Conservation (phyloP, 2,888 invertebrate genomes). For the Spisula subtruncata region DNA sequence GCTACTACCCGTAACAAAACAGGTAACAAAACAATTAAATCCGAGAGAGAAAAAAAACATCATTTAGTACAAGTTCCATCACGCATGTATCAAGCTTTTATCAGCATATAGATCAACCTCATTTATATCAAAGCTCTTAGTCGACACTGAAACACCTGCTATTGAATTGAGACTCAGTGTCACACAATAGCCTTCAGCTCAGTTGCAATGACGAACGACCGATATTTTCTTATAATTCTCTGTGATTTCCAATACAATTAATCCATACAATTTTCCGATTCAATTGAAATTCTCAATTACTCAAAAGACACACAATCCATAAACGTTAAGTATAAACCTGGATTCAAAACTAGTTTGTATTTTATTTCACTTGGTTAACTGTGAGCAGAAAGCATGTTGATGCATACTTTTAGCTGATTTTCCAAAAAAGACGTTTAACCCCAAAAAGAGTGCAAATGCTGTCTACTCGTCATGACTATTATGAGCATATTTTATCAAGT, state of each 20-base stretch:
- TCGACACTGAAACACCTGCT: slow-evolving; percentile 34
- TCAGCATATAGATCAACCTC: slow-evolving; percentile 41
- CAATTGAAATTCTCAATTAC: slow-evolving; percentile 25
- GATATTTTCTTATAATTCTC: slow-evolving; percentile 4
- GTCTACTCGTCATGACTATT: background rate
- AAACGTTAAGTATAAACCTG: background rate
- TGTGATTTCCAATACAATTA: slow-evolving; percentile 26
- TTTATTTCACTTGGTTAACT: too few species aligned
- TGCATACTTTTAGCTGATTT: too few species aligned
- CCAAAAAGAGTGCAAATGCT: background rate
- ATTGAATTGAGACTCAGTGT: slow-evolving; percentile 14
- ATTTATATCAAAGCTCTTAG: slow-evolving; percentile 38
- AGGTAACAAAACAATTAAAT: too few species aligned
- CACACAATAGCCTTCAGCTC: slow-evolving; percentile 3
- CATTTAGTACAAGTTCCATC: slow-evolving; percentile 37
- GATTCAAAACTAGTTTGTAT: background rate
- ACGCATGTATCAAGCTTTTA: slow-evolving; percentile 40
- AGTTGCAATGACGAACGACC: background rate
- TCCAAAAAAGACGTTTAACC: background rate
- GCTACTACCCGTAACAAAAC: slow-evolving; percentile 40
- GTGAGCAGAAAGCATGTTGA: too few species aligned
- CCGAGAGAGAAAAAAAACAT: slow-evolving; percentile 17
- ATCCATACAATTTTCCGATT: background rate
- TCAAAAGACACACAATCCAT: background rate
- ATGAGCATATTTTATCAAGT: background rate